These are phyloP conservation scores for Ennomos fuscantarius DNA, from an alignment of 2,888 invertebrate genomes.

Conservation along the genomic window DNA sequence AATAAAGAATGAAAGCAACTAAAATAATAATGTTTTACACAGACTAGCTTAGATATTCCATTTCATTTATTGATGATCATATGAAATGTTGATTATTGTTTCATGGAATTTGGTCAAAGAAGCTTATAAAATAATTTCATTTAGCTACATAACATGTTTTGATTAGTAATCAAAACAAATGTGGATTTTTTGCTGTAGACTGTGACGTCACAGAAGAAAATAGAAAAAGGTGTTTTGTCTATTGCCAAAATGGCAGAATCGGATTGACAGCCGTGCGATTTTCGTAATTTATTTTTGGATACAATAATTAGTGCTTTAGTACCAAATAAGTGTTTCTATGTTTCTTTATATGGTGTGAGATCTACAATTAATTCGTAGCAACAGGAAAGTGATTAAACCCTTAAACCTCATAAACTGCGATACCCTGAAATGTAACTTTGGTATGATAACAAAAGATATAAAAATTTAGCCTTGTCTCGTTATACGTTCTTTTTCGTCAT, in stretches of 20 bases:
- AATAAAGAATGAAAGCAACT: too few relatives aligned
- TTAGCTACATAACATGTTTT: too few relatives aligned
- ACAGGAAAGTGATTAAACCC: conserved; percentile 42
- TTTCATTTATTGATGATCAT: too few relatives aligned
- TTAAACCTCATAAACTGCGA: conserved; percentile 60
- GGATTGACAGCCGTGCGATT: conserved; percentile 79
- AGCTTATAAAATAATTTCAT: too few relatives aligned
- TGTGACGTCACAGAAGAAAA: conserved; percentile 30
- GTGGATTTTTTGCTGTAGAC: background rate
- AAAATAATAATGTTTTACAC: too few relatives aligned
- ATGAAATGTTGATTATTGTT: too few relatives aligned
- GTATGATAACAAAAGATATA: conserved; percentile 84
- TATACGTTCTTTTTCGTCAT: conserved; percentile 70
- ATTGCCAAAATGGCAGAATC: conserved; percentile 80
- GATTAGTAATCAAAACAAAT: too few relatives aligned
- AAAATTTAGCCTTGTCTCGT: conserved; percentile 73
- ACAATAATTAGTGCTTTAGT: conserved; percentile 65
- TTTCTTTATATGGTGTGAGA: conserved; percentile 48
- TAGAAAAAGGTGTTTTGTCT: conserved; percentile 52
- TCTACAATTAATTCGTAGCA: conserved; percentile 37
- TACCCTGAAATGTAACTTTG: conserved; percentile 71
- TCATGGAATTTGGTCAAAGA: too few relatives aligned
- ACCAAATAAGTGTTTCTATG: conserved; percentile 50
- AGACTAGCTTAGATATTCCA: too few relatives aligned
- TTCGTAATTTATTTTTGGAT: conserved; percentile 80